Conservation (phyloP, 2,797 vertebrate genomes). For the Chelon labrosus region DNA sequence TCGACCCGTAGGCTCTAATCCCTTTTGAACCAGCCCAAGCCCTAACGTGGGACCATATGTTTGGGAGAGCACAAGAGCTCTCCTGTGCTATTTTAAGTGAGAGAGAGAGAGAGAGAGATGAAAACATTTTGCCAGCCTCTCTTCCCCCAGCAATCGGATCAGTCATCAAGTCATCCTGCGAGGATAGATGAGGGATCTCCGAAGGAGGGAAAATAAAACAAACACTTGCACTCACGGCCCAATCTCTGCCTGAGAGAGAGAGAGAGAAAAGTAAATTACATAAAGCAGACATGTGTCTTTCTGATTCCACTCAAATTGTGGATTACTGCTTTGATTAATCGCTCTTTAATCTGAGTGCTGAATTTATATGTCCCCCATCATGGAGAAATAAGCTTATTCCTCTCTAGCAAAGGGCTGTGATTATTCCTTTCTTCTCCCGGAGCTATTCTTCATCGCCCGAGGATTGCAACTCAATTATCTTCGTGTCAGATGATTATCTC, state of each 20-base stretch:
- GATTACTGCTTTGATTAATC: slow-evolving; percentile 90
- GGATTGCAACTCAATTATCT: slow-evolving; percentile 95
- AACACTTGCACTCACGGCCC: slow-evolving; percentile 53
- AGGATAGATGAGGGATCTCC: slow-evolving; percentile 67
- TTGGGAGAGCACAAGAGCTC: slow-evolving; percentile 64
- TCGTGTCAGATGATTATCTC: slow-evolving; percentile 93
- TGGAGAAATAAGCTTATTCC: slow-evolving; percentile 83
- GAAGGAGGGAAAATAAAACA: slow-evolving; percentile 21
- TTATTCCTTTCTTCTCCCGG: slow-evolving; percentile 81
- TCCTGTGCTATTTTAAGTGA: slow-evolving; percentile 69
- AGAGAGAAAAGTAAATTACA: slow-evolving; percentile 80
- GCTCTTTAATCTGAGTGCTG: slow-evolving; percentile 86
- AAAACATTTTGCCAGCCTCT: slow-evolving; percentile 76
- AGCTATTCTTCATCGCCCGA: slow-evolving; percentile 84
- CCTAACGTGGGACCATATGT: slow-evolving; percentile 77
- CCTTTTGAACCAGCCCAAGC: slow-evolving; percentile 74
- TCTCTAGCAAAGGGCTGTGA: slow-evolving; percentile 78
- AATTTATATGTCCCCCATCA: slow-evolving; percentile 83
- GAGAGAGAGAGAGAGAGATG: slow-evolving; percentile 38
- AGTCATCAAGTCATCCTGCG: slow-evolving; percentile 76
- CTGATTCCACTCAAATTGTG: slow-evolving; percentile 83
- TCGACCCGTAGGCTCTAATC: slow-evolving; percentile 74
- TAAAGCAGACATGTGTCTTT: slow-evolving; percentile 85
- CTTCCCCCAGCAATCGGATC: slow-evolving; percentile 66
- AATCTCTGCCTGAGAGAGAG: slow-evolving; percentile 42